A percentile compares a stretch with the other conserved stretches of the same genome.
Conservation (phyloP, 1,140 invertebrate genomes). For the Branchinecta lindahli region DNA sequence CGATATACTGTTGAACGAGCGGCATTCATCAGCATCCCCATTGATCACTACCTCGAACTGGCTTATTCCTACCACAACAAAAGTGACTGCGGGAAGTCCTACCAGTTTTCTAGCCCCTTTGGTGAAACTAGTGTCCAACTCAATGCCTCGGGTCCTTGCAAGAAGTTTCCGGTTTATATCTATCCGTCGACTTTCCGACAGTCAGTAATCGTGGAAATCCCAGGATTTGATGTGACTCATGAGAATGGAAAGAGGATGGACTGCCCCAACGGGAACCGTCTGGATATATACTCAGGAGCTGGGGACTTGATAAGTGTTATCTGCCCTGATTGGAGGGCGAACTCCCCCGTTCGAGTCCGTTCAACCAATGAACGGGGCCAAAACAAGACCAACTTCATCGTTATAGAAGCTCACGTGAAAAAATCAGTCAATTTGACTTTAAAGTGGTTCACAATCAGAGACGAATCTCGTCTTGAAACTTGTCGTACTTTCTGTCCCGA, state of each 20-base stretch:
- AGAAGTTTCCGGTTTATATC: not conserved
- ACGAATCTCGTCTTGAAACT: not conserved
- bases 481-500: not conserved
- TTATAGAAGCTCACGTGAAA: not conserved
- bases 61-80: not conserved
- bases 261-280: not conserved
- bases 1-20: not conserved
- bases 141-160: constrained; percentile 1
- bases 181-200: not conserved
- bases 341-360: not conserved
- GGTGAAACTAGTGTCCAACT: not conserved
- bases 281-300: not conserved
- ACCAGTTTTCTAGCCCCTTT: not conserved
- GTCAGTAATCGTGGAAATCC: not conserved
- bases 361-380: not conserved
- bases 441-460: not conserved
- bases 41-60: not conserved
- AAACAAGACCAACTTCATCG: not conserved
- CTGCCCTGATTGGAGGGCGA: not conserved
- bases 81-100: not conserved
- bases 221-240: not conserved
- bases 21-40: not conserved
- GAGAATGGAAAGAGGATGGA: not conserved
- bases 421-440: not conserved
- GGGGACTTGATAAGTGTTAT: not conserved